phyloP scores from a whole-genome alignment of 2,888 invertebrate species.

The Crossocerus cetratus region DNA sequence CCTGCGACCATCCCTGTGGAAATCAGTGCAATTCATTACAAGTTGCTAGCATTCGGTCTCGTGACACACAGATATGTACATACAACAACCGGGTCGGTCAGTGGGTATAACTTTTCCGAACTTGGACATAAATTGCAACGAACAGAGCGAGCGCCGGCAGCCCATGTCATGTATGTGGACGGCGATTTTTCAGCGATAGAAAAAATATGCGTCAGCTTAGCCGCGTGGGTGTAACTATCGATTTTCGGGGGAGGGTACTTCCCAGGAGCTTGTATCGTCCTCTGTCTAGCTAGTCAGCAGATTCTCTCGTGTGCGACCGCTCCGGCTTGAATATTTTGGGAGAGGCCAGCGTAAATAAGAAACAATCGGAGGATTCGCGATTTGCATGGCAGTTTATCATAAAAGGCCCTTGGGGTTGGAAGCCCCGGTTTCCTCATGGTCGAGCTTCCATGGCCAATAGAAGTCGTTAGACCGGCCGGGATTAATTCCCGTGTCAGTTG shows the following conservation, averaged over 20 bases:
- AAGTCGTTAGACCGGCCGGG: conserved; percentile 14
- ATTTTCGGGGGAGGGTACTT: no score
- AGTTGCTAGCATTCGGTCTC: neutral
- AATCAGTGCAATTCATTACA: conserved; percentile 10
- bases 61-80: neutral
- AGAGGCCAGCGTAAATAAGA: conserved; percentile 16
- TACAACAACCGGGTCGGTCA: no score
- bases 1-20: neutral
- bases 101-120: no score
- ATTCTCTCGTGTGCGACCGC: no score
- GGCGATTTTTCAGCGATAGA: no score
- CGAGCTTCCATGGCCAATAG: neutral
- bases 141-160: no score
- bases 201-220: no score
- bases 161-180: no score
- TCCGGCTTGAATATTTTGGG: neutral
- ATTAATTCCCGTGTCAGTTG: conserved; percentile 28
- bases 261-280: no score
- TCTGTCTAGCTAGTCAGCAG: no score
- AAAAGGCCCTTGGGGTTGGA: neutral
- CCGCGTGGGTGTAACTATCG: no score
- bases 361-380: neutral
- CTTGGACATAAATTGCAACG: no score
- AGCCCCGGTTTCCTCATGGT: neutral
- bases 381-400: conserved; percentile 15